Base-by-base conservation (phyloP, 2,888 invertebrate species). In the Spilarctia lutea region DNA sequence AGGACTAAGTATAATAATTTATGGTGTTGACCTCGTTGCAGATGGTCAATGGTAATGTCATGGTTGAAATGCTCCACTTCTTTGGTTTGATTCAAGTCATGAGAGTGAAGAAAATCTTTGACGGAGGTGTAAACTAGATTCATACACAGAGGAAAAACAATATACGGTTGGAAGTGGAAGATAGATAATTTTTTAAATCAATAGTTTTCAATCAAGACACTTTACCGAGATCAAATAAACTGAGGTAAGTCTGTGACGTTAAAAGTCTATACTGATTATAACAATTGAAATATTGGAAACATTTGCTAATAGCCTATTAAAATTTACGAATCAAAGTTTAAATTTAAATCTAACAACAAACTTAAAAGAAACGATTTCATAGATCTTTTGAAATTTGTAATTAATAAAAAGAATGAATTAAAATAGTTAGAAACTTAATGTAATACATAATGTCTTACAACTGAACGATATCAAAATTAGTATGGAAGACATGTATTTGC, bases 1-100 rank as follows among this genome's bases (percentile, higher is more conserved):
- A 60, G 33, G 8, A 6, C 24, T 42, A 24, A 56, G 27, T 39
- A 27, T 24, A 39, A 72, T 74, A 56, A 67, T 70, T 27, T 42
- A 70, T 52, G 52, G 74, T 66, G 42, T 39, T 7, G 35, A 70
- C 65, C 52, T 65, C 20, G 24, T 60, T 33, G 42, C 11, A 16
- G 60, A 66, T 60, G 24, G 65, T 56, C 48, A 48, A 60, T 70
- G n/a, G n/a, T 70, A 70, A 74, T 52, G 65, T 20, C 30, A 48
- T 30, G 39, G 20, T 68, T 48, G 33, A 56, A 27, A 27, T 72
- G 24, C 27, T 56, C 48, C 39, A 39, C 33, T 18, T 33, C n/a
- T 66, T 66, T 16, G 24, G 48, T 45, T 42, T 7, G 45, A 65
- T 45, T n/a, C 60, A 39, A 65, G 63, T 65, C 65, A 69, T 27